phyloP scores from a whole-genome alignment of 1,140 invertebrate species.

The Campodea augens region DNA sequence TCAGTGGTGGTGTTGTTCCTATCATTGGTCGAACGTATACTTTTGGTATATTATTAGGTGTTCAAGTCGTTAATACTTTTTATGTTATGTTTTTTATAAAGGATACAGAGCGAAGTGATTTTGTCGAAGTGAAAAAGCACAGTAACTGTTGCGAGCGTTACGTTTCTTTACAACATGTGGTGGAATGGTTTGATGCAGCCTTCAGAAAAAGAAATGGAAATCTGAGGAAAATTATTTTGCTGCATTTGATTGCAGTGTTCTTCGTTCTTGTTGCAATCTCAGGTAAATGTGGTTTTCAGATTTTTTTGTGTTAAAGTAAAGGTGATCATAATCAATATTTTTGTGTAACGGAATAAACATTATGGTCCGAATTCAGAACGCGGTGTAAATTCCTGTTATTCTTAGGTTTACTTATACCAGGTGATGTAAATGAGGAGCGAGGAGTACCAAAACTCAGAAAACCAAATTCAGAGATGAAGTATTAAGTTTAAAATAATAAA shows the following conservation, averaged over 20 bases:
- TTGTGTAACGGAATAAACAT: too few relatives aligned
- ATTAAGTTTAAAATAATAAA: too few relatives aligned
- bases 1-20: not conserved
- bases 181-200: constrained; percentile 19
- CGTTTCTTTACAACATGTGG: constrained; percentile 14
- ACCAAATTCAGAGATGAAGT: too few relatives aligned
- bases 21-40: not conserved
- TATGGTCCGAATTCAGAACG: too few relatives aligned
- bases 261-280: constrained; percentile 18
- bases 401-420: too few relatives aligned
- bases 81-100: not conserved
- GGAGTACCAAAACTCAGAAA: too few relatives aligned
- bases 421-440: too few relatives aligned
- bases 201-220: constrained; percentile 18
- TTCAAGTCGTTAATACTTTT: not conserved
- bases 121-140: not conserved
- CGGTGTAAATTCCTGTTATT: too few relatives aligned
- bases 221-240: constrained; percentile 17
- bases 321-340: too few relatives aligned
- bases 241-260: constrained; percentile 18
- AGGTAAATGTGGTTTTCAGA: constrained; percentile 13
- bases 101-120: not conserved
- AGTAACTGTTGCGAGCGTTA: not conserved
- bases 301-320: too few relatives aligned
- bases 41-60: not conserved